Conservation (phyloP, 2,888 invertebrate species). For the Salticus scenicus region DNA sequence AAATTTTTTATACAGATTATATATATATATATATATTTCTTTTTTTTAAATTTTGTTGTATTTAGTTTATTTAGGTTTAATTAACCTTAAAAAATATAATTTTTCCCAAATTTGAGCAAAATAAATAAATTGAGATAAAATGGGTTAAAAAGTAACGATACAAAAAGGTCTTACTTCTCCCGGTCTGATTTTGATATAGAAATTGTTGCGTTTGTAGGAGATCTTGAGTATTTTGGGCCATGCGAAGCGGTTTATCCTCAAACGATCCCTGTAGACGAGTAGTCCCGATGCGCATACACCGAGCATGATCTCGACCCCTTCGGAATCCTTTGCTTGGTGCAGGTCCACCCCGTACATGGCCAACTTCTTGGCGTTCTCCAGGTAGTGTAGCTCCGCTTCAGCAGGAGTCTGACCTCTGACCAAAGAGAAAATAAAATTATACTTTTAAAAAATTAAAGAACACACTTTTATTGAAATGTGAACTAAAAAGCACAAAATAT, state of each 20-base stretch:
- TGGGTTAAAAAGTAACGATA: no score
- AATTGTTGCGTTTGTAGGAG: conserved; percentile 97
- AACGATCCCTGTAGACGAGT: conserved; percentile 93
- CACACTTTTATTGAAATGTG: no score
- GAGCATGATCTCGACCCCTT: conserved; percentile 94
- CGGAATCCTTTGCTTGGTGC: conserved; percentile 97
- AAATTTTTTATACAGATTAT: no score
- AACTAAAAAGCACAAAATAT: no score
- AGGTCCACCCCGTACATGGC: conserved; percentile 99
- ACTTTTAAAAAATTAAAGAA: no score
- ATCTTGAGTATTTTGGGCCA: conserved; percentile 99
- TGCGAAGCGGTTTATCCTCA: conserved; percentile 97
- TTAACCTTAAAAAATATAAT: no score
- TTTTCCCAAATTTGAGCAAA: no score
- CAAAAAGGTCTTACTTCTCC: conserved; percentile 82
- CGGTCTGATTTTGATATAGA: conserved; percentile 97
- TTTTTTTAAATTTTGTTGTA: no score
- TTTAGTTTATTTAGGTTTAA: no score
- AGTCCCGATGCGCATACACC: conserved; percentile 98
- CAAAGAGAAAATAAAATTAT: conserved; percentile 18
- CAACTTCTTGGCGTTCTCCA: conserved; percentile 98
- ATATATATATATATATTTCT: no score
- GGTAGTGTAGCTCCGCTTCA: conserved; percentile 96
- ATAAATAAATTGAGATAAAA: no score
- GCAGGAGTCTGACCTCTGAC: conserved; percentile 95